Percentiles rank a stretch among this genome's conserved stretches.
phyloP scores from a whole-genome alignment of 2,113 vertebrate genomes.

The Spea bombifrons region DNA sequence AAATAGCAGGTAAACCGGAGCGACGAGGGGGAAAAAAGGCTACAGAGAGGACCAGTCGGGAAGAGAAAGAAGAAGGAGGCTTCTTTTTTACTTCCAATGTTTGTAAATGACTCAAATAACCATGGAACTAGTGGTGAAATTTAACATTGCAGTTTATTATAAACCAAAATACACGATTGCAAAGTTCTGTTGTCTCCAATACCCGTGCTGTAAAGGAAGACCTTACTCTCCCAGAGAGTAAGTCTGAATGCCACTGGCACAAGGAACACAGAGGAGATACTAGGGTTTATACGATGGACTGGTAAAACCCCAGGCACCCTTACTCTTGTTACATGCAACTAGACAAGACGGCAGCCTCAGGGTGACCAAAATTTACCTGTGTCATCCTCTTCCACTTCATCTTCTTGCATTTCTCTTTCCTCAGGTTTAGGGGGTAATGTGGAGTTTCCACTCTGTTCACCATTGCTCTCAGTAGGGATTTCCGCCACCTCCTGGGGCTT shows the following conservation, averaged over 20 bases:
- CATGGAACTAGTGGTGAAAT: constrained; percentile 5
- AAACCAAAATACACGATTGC: constrained; percentile 43
- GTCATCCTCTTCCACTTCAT: constrained; percentile 34
- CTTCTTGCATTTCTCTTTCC: constrained; percentile 8
- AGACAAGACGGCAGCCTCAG: constrained; percentile 33
- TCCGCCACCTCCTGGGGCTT: constrained; percentile 83
- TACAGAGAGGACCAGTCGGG: no score
- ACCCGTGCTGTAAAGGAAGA: constrained; percentile 9
- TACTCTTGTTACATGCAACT: constrained; percentile 19
- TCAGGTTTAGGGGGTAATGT: constrained; percentile 50
- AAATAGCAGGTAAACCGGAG: not conserved
- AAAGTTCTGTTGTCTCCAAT: constrained; percentile 20
- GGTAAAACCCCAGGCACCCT: constrained; percentile 19
- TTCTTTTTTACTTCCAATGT: not conserved
- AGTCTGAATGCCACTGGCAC: constrained; percentile 10
- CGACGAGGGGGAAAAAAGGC: no score
- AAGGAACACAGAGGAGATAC: constrained; percentile 13
- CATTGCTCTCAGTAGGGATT: constrained; percentile 85
- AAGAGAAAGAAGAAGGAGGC: not conserved
- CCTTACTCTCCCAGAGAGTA: constrained; percentile 18
- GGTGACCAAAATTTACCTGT: constrained; percentile 43
- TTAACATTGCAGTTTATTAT: constrained; percentile 43
- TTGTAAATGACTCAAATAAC: constrained; percentile 30
- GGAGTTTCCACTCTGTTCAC: constrained; percentile 79
- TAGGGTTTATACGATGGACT: not conserved